A percentile compares a stretch with the other conserved stretches of the same genome.
Conservation (phyloP, 1,140 invertebrate species). For the Pachypeltis micranthus region DNA sequence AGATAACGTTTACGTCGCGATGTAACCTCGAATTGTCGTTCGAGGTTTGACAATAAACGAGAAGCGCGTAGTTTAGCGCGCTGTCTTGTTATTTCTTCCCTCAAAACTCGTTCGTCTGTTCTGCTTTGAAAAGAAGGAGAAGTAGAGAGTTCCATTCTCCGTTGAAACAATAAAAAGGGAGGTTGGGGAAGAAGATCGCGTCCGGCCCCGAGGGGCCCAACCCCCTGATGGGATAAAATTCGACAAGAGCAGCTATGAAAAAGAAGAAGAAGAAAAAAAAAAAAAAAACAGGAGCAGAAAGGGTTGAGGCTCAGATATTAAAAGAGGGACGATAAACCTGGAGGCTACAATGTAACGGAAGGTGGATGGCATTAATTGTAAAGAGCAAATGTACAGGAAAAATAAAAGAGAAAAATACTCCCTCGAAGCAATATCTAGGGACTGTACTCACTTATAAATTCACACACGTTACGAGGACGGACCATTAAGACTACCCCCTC, state of each 20-base stretch:
- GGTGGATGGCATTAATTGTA: constrained; percentile 10
- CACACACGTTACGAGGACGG: constrained; percentile 2
- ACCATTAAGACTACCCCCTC: constrained; percentile 5
- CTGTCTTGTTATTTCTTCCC: too few relatives aligned
- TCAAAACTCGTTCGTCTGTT: too few relatives aligned
- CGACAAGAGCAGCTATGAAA: background rate
- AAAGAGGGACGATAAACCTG: constrained; percentile 4
- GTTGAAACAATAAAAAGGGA: background rate
- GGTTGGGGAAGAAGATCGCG: background rate
- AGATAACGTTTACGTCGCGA: too few relatives aligned
- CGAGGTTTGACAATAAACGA: too few relatives aligned
- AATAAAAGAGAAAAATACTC: background rate
- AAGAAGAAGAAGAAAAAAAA: background rate
- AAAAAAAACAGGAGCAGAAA: background rate
- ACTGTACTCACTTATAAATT: constrained; percentile 6
- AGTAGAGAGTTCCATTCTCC: too few relatives aligned
- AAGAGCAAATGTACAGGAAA: constrained; percentile 10
- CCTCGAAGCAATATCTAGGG: constrained; percentile 9
- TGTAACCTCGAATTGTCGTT: too few relatives aligned
- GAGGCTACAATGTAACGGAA: constrained; percentile 8
- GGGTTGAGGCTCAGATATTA: background rate
- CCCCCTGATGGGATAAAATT: background rate
- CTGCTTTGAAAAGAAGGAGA: too few relatives aligned
- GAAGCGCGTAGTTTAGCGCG: too few relatives aligned
- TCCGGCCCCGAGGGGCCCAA: background rate